Evolutionary conservation across 2,797 vertebrate genomes (phyloP).

Genomic region (Melanotaenia nigrans): DNA sequence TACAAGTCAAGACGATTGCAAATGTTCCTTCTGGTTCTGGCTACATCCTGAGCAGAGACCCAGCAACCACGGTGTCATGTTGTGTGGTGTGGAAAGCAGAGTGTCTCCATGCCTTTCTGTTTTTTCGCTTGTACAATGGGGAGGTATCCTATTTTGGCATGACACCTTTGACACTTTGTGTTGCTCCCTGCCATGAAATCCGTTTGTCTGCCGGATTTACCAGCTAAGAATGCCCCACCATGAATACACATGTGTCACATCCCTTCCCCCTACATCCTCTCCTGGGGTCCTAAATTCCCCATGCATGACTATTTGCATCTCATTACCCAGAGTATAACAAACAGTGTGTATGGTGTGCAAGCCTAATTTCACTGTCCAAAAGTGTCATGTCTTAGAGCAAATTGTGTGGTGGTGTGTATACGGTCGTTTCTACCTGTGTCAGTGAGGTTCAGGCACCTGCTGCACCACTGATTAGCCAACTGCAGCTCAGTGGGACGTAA

Average conservation of each 20-base stretch:
- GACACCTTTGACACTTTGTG: slow-evolving; percentile 66
- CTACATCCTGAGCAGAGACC: not conserved
- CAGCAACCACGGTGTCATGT: slow-evolving; percentile 10
- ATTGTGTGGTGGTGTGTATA: slow-evolving; percentile 35
- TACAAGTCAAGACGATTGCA: slow-evolving; percentile 2
- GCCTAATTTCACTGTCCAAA: slow-evolving; percentile 56
- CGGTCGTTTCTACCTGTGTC: slow-evolving; percentile 52
- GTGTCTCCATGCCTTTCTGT: slow-evolving; percentile 21
- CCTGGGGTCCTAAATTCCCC: slow-evolving; percentile 70
- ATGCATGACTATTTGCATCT: slow-evolving; percentile 81
- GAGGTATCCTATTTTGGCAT: slow-evolving; percentile 60
- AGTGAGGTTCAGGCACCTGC: slow-evolving; percentile 69
- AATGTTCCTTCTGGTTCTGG: not conserved
- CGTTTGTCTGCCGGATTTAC: slow-evolving; percentile 73
- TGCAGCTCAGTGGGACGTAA: slow-evolving; percentile 53
- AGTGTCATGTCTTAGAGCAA: slow-evolving; percentile 44
- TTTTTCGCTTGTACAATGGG: slow-evolving; percentile 37
- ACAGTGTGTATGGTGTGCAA: slow-evolving; percentile 35
- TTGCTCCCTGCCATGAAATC: slow-evolving; percentile 76
- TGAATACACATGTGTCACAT: slow-evolving; percentile 63
- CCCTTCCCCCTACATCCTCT: slow-evolving; percentile 56
- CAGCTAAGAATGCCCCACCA: slow-evolving; percentile 55
- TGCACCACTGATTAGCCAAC: slow-evolving; percentile 71
- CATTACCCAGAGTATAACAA: slow-evolving; percentile 73
- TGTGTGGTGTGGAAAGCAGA: slow-evolving; percentile 38